phyloP scores from a whole-genome alignment of 2,888 invertebrate species.

The Cryptus viduatorius region DNA sequence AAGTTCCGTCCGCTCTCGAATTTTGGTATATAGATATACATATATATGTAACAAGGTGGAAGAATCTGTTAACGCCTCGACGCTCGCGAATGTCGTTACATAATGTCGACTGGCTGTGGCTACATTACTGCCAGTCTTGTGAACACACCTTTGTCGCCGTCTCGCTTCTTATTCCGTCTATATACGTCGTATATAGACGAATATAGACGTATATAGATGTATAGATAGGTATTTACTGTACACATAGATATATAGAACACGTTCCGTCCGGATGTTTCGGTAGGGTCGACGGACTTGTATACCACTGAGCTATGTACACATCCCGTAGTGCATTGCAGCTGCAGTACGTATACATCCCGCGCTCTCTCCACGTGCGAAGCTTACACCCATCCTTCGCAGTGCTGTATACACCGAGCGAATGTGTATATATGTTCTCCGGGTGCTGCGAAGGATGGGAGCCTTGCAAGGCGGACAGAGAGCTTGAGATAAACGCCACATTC shows the following conservation, averaged over 20 bases:
- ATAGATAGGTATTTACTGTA: not conserved
- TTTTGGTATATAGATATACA: conserved; percentile 23
- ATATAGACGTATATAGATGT: too few relatives aligned
- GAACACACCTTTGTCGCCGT: conserved; percentile 76
- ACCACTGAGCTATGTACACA: not conserved
- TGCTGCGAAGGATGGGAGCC: conserved; percentile 29
- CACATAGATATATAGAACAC: not conserved
- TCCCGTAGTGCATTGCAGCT: not conserved
- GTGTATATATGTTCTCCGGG: not conserved
- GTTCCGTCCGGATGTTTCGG: conserved; percentile 31
- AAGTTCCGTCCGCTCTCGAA: too few relatives aligned
- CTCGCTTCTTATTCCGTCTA: conserved; percentile 29
- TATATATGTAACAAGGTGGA: conserved; percentile 73
- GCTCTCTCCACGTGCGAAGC: conserved; percentile 16
- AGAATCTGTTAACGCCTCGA: conserved; percentile 79
- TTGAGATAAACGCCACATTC: conserved; percentile 49
- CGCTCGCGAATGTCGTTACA: conserved; percentile 78
- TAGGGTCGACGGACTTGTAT: conserved; percentile 55
- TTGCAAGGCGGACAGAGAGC: conserved; percentile 47
- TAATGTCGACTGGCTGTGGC: conserved; percentile 77
- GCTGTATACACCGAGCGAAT: not conserved
- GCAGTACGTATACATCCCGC: conserved; percentile 11
- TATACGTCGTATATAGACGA: not conserved
- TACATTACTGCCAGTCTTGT: conserved; percentile 78
- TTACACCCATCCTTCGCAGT: not conserved